phyloP scores from a whole-genome alignment of 2,888 invertebrate species.

The Coelinius sp. region DNA sequence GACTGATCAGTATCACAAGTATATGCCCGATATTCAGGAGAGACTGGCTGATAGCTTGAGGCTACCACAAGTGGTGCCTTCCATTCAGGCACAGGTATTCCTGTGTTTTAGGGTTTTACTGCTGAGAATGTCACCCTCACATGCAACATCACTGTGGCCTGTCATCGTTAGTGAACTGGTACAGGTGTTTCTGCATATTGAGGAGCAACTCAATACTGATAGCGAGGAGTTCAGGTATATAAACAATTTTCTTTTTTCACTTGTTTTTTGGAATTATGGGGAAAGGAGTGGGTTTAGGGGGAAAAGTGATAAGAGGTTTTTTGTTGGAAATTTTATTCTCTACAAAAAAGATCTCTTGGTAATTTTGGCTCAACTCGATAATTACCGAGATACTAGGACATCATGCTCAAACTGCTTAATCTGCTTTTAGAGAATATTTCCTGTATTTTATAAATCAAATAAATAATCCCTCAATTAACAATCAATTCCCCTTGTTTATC shows the following conservation, averaged over 20 bases:
- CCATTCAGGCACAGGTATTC: conserved; percentile 88
- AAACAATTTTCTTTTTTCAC: neutral
- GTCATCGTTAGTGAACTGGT: conserved; percentile 92
- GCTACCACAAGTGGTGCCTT: conserved; percentile 80
- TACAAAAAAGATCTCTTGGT: too few relatives aligned
- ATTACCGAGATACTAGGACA: too few relatives aligned
- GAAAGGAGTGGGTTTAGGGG: neutral
- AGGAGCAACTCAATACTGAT: conserved; percentile 84
- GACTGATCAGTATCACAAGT: conserved; percentile 87
- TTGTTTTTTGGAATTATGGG: neutral
- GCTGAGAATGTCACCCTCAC: conserved; percentile 86
- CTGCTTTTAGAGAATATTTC: neutral
- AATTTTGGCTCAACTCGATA: neutral
- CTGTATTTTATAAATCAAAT: neutral
- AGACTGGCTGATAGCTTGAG: conserved; percentile 87
- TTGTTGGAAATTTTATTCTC: neutral
- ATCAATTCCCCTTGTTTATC: neutral
- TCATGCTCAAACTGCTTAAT: too few relatives aligned
- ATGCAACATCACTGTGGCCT: conserved; percentile 92
- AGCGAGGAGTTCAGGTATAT: conserved; percentile 82
- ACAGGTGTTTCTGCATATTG: conserved; percentile 88
- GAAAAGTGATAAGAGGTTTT: neutral
- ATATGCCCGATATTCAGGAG: conserved; percentile 93
- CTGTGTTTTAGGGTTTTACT: conserved; percentile 89
- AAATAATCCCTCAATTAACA: conserved; percentile 16